Evolutionary conservation across 1,140 invertebrate genomes (phyloP).

Genomic region (Metaphire vulgaris): DNA sequence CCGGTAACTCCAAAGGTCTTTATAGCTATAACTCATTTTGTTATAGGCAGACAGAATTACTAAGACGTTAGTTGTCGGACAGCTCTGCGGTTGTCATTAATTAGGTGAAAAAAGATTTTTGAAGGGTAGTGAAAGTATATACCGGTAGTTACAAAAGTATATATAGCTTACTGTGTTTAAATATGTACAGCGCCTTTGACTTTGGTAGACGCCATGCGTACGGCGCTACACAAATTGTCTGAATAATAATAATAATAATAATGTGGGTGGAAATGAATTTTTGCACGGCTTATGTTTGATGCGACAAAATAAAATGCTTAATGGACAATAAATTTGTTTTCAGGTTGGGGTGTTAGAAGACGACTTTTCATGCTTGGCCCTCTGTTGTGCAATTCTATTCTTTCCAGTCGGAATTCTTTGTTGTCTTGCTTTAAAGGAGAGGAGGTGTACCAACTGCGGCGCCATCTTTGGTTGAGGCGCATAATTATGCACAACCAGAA

Average conservation of each 20-base stretch:
- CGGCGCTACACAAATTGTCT: neutral
- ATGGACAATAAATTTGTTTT: slow-evolving; percentile 12
- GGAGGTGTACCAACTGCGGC: slow-evolving; percentile 74
- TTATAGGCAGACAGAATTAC: too few species aligned
- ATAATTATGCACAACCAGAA: too few species aligned
- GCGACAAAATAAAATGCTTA: too few species aligned
- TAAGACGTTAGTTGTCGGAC: too few species aligned
- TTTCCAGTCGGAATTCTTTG: slow-evolving; percentile 76
- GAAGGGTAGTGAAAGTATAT: too few species aligned
- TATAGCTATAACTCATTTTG: too few species aligned
- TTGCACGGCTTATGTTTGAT: neutral
- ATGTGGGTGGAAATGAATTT: neutral
- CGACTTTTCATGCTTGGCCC: slow-evolving; percentile 68
- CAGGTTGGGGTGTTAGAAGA: slow-evolving; percentile 74
- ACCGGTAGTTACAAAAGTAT: neutral
- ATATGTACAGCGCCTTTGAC: too few species aligned
- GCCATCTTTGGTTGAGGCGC: slow-evolving; percentile 61
- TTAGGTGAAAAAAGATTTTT: too few species aligned
- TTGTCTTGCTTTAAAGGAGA: slow-evolving; percentile 69
- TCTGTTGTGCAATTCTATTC: slow-evolving; percentile 75
- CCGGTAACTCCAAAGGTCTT: too few species aligned
- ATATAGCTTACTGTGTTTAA: neutral
- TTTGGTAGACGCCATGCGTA: too few species aligned
- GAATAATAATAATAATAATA: neutral
- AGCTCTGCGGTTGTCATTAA: too few species aligned